Evolutionary conservation across 2,888 invertebrate genomes (phyloP), one percentile per base, ranked within the genome.

Genomic region (Spodoptera littoralis): DNA sequence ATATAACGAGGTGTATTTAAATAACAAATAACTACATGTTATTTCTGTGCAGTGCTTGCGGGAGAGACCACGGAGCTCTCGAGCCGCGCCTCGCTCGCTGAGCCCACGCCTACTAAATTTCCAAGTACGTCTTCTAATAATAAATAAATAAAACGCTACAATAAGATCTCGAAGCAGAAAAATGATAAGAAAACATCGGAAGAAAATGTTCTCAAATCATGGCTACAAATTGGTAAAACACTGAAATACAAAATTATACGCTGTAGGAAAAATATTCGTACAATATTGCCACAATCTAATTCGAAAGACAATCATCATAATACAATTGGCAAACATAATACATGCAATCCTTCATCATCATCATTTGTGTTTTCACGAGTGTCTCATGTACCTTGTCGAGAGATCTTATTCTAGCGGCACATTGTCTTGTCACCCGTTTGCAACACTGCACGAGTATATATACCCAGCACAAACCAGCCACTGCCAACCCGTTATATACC

Each of bases 71-170:
- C 90, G 92, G 92, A 92, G 87, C 86, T 88, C 88, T 92, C 93
- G 90, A 92, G 92, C 85, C 92, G 90, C 90, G 89, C 93, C 85
- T 85, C 93, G 89, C 93, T 93, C 89, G 94, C 95, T 83, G 95
- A 95, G 82, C 91, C 93, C 89, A 89, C 95, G 92, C 95, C 95
- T 85, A 95, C 95, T 95, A 96, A 95, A 90, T 92, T 92, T 89
- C 95, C 95, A 95, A 95, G 95, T 95, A 95, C 89, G 95, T 95
- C 89, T 84, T 76, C 76, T 77, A 82, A 63, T 68, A 74, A 77
- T 82, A 81, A 75, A 80, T 80, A 73, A 81, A 71, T 57, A 72
- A 78, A 69, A 79, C 84, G 90, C 91, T 90, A 86, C 79, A 91
- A 91, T 90, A 92, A 92, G 90, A 91, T 90, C 91, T 90, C 62